phyloP scores from a whole-genome alignment of 2,888 invertebrate species.

The Lomographa bimaculata region DNA sequence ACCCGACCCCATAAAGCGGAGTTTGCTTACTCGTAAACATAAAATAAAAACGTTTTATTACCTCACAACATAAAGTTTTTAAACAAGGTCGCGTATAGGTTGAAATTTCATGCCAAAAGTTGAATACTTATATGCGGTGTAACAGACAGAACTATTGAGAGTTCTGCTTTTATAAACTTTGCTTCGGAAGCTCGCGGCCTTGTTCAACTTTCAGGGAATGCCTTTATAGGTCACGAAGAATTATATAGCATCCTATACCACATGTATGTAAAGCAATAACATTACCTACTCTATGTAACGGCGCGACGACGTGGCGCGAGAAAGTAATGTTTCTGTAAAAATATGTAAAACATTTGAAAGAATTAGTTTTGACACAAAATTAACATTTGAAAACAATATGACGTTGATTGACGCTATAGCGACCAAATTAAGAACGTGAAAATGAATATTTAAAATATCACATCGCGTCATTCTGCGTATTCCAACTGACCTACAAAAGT shows the following conservation, averaged over 20 bases:
- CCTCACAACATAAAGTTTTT: conserved; percentile 56
- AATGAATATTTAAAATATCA: too few relatives aligned
- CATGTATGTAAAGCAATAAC: conserved; percentile 9
- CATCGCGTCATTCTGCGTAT: not conserved
- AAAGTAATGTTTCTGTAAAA: conserved; percentile 2
- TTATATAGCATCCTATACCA: conserved; percentile 17
- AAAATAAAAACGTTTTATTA: conserved; percentile 65
- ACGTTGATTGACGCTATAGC: conserved; percentile 13
- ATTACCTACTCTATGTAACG: conserved; percentile 9
- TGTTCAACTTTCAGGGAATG: conserved; percentile 57
- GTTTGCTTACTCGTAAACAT: conserved; percentile 61
- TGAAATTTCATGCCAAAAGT: conserved; percentile 61
- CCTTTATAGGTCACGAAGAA: conserved; percentile 60
- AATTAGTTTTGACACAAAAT: too few relatives aligned
- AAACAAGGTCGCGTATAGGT: conserved; percentile 60
- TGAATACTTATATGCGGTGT: conserved; percentile 43
- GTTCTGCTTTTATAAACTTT: conserved; percentile 61
- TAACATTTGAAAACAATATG: conserved; percentile 12
- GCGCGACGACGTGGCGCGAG: too few relatives aligned
- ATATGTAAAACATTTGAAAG: too few relatives aligned
- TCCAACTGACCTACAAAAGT: conserved; percentile 23
- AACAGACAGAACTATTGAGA: conserved; percentile 51
- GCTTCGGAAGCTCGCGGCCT: conserved; percentile 54
- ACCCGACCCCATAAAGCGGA: conserved; percentile 47
- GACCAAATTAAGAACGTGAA: conserved; percentile 2